These are phyloP conservation scores for Sesamia inferens DNA, from an alignment of 2,888 invertebrate genomes.

Conservation along the genomic window DNA sequence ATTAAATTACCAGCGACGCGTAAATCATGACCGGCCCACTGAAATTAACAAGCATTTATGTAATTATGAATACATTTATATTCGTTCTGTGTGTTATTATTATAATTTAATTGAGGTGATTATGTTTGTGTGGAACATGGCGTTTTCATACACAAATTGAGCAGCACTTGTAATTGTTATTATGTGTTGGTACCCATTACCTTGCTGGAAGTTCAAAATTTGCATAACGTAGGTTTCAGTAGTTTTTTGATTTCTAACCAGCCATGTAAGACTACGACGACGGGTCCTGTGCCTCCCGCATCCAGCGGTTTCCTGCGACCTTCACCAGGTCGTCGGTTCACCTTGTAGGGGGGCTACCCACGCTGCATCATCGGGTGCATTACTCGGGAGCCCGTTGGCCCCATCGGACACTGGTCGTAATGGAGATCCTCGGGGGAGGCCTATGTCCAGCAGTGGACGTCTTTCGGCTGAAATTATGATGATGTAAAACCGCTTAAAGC, in stretches of 20 bases:
- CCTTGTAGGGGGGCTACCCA: too few relatives aligned
- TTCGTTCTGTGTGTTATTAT: constrained; percentile 40
- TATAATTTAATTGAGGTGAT: constrained; percentile 51
- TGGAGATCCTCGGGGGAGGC: too few relatives aligned
- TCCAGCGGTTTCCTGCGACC: too few relatives aligned
- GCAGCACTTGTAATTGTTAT: constrained; percentile 16
- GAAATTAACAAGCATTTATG: constrained; percentile 60
- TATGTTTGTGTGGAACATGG: constrained; percentile 32
- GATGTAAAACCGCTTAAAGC: background rate
- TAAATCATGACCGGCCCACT: constrained; percentile 61
- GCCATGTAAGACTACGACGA: background rate
- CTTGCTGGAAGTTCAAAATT: background rate
- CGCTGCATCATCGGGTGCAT: too few relatives aligned
- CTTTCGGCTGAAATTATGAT: too few relatives aligned
- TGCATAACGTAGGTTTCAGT: background rate
- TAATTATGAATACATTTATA: constrained; percentile 61
- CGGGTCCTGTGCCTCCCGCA: too few relatives aligned
- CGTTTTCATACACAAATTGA: constrained; percentile 34
- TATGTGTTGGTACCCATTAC: constrained; percentile 8
- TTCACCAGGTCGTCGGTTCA: too few relatives aligned
- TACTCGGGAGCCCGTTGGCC: too few relatives aligned
- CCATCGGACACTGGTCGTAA: too few relatives aligned
- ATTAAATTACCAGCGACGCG: constrained; percentile 52
- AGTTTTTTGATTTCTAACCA: background rate
- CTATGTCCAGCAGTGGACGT: too few relatives aligned